These are phyloP conservation scores for Zygogramma bicolorata DNA, from an alignment of 2,888 invertebrate genomes.

Conservation along the genomic window DNA sequence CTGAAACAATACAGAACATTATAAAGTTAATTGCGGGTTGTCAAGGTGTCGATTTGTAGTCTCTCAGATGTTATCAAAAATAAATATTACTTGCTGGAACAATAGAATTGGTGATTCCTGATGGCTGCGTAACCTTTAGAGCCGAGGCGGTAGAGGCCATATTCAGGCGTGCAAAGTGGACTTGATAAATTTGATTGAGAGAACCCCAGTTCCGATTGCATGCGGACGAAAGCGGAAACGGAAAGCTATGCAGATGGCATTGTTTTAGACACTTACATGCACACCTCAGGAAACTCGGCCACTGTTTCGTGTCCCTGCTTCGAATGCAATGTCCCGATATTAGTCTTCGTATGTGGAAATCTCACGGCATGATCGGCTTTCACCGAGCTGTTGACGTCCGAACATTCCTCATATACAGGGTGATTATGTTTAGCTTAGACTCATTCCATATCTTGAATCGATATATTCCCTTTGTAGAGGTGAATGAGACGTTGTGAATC, in stretches of 20 bases:
- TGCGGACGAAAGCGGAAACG: conserved; percentile 65
- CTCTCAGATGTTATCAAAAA: conserved; percentile 66
- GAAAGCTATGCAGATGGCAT: conserved; percentile 68
- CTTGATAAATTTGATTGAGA: conserved; percentile 67
- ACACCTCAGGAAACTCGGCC: conserved; percentile 62
- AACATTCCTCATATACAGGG: not conserved
- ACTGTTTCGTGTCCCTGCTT: conserved; percentile 51
- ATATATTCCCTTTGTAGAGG: no score
- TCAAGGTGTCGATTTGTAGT: conserved; percentile 69
- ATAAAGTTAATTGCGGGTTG: conserved; percentile 66
- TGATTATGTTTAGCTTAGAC: no score
- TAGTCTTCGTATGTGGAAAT: conserved; percentile 47
- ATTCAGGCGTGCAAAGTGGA: conserved; percentile 51
- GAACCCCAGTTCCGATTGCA: conserved; percentile 67
- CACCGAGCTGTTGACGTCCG: not conserved
- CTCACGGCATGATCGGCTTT: conserved; percentile 39
- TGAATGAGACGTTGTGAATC: no score
- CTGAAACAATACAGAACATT: conserved; percentile 66
- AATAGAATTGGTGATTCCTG: conserved; percentile 61
- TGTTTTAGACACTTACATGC: conserved; percentile 65
- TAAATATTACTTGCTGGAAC: conserved; percentile 67
- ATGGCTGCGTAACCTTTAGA: conserved; percentile 49
- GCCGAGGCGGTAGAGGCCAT: conserved; percentile 56
- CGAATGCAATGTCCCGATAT: conserved; percentile 30
- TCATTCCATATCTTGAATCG: no score